These are phyloP conservation scores for Schizotus pectinicornis DNA, from an alignment of 2,888 invertebrate species.

Conservation along the genomic window DNA sequence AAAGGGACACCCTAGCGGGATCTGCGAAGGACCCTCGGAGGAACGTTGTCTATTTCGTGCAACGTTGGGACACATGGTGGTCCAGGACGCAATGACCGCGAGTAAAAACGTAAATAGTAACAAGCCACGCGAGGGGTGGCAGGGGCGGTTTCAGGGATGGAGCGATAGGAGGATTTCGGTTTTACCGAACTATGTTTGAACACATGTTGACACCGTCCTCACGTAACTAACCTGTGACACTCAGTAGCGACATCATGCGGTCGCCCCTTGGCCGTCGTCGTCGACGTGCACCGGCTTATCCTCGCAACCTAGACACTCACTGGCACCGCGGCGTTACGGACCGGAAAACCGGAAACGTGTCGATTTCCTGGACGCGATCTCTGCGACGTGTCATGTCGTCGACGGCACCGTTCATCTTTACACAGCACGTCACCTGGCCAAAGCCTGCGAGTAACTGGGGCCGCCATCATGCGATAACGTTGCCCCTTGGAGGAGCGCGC, in stretches of 20 bases:
- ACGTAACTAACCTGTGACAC: constrained; percentile 50
- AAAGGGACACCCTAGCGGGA: too few species aligned
- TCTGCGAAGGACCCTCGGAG: too few species aligned
- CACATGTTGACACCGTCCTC: not conserved
- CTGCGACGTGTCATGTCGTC: constrained; percentile 37
- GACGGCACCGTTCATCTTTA: constrained; percentile 28
- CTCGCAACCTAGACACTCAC: constrained; percentile 37
- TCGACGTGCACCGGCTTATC: constrained; percentile 31
- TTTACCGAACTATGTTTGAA: not conserved
- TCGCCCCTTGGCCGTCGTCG: constrained; percentile 30
- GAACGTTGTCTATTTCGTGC: too few species aligned
- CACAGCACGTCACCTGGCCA: constrained; percentile 38
- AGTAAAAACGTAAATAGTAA: too few species aligned
- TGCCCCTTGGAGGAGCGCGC: constrained; percentile 32
- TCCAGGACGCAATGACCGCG: too few species aligned
- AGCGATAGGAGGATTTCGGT: too few species aligned
- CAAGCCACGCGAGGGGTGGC: too few species aligned
- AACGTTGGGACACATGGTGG: too few species aligned
- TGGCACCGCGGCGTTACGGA: constrained; percentile 23
- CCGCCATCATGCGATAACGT: constrained; percentile 43
- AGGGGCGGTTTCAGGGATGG: too few species aligned
- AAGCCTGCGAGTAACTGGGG: constrained; percentile 39
- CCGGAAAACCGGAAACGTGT: constrained; percentile 27
- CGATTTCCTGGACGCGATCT: constrained; percentile 32
- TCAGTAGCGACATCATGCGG: constrained; percentile 53